Conservation (phyloP, 2,113 vertebrate genomes). For the Columbina picui region DNA sequence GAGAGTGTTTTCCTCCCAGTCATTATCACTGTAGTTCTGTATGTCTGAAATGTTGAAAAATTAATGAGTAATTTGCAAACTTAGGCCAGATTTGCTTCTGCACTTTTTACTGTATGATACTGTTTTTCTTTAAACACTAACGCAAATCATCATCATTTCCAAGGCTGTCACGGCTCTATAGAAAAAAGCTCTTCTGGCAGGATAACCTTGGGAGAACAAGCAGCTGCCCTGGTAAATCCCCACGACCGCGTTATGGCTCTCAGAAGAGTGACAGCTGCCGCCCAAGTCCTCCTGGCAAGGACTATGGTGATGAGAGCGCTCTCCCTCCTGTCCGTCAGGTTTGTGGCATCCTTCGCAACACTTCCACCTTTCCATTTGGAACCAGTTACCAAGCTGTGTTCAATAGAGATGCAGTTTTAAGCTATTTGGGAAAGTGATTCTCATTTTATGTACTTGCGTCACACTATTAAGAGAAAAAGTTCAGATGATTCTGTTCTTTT, state of each 20-base stretch:
- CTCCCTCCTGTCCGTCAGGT: conserved; percentile 94
- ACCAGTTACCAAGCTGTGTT: neutral
- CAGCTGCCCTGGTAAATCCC: conserved; percentile 88
- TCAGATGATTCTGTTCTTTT: neutral
- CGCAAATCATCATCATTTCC: neutral
- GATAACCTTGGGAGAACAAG: conserved; percentile 93
- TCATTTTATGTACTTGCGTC: neutral
- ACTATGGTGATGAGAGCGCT: conserved; percentile 99
- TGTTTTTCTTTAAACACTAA: neutral
- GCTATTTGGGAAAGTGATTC: neutral
- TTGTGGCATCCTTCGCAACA: neutral
- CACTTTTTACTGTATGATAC: neutral
- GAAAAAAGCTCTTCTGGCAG: conserved; percentile 94
- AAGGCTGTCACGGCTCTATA: conserved; percentile 93
- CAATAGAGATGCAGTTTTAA: neutral
- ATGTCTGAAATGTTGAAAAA: neutral
- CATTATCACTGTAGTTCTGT: neutral
- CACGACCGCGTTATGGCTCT: conserved; percentile 94
- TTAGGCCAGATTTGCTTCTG: neutral
- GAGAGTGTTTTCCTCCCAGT: neutral
- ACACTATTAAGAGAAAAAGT: neutral
- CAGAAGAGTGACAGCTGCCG: conserved; percentile 92
- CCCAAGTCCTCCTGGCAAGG: conserved; percentile 93
- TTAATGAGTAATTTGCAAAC: neutral
- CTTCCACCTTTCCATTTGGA: neutral